Conservation (phyloP, 2,888 invertebrate genomes). For the Koerneria pararmatus region DNA sequence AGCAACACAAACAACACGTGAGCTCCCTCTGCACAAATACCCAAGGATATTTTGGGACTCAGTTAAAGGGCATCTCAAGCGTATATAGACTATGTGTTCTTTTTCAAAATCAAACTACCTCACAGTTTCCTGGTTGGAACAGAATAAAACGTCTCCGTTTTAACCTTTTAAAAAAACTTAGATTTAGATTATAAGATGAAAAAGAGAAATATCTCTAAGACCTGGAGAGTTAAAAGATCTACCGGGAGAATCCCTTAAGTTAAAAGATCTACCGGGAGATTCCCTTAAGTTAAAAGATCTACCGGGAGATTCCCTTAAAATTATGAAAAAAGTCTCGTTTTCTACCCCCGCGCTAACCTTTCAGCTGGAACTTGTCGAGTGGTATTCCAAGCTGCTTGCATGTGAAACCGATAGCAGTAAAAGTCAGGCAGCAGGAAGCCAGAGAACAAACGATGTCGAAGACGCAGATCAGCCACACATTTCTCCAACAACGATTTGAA, state of each 20-base stretch:
- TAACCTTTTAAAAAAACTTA: background rate
- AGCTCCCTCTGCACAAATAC: conserved; percentile 39
- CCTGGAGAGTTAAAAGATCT: too few species aligned
- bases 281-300: too few species aligned
- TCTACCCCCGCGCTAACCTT: conserved; percentile 46
- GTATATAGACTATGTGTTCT: background rate
- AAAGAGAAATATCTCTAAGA: too few species aligned
- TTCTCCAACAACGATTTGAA: conserved; percentile 65
- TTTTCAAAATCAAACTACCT: conserved; percentile 4
- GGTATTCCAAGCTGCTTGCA: conserved; percentile 73
- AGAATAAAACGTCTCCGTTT: too few species aligned
- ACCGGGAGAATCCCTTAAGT: too few species aligned
- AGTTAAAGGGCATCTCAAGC: too few species aligned
- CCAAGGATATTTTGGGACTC: too few species aligned
- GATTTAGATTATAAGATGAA: too few species aligned
- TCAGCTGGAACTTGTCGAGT: conserved; percentile 52
- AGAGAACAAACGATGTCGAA: conserved; percentile 77
- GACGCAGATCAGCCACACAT: conserved; percentile 74
- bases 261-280: too few species aligned
- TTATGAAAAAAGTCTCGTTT: too few species aligned
- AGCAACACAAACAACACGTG: conserved; percentile 78
- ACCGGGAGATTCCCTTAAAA: too few species aligned
- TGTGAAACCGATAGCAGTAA: conserved; percentile 77
- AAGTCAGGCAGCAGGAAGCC: conserved; percentile 77
- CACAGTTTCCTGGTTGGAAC: too few species aligned